Base-by-base conservation (phyloP, 1,140 invertebrate species). In the Drosophila yakuba region DNA sequence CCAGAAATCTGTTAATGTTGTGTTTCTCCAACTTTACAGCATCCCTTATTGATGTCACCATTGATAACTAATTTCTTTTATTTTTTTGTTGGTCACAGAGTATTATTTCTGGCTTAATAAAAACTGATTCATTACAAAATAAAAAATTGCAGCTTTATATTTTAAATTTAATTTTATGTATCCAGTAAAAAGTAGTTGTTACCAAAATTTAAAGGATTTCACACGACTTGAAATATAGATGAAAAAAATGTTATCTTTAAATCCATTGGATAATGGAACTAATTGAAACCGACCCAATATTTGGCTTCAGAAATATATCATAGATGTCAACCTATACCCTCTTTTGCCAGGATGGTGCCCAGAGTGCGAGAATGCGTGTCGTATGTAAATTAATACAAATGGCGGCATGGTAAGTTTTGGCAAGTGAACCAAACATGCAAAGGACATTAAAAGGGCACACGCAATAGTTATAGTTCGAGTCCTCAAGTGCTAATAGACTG, bases 401-500 rank as follows among this genome's bases (percentile, higher is more conserved):
- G 36, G 58, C 57, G 63, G 64, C 36, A 52, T 45, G 64, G 66
- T 74, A 51, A 74, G 8, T 61, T 71, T 79, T 80, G 36, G 60
- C 67, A 61, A 74, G 62, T 50, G 68, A 32, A 39, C 43, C 45
- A 45, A 59, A 86, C 83, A 88, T 86, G 83, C 83, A 79, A 86
- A 86, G 79, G 83, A 83, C 83, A 86, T 66, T 54, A 71, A 88
- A 86, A 88, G 83, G 83, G 80, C 81, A 78, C 81, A 54, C 62
- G 57, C 73, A 80, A 71, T 59, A 79, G 63, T 58, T 71, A 4
- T 44, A 55, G n/a, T 20, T 20, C 3, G n/a, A 17, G 67, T 43
- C 80, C 25, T 88, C 77, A 88, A 88, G 84, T 88, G 84, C 68
- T 88, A 84, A 84, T 88, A 88, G 89, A 88, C 84, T 89, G 84